Evolutionary conservation across 2,113 vertebrate species (phyloP), one percentile per base, ranked within the genome.

Genomic region (Bubo scandiacus): DNA sequence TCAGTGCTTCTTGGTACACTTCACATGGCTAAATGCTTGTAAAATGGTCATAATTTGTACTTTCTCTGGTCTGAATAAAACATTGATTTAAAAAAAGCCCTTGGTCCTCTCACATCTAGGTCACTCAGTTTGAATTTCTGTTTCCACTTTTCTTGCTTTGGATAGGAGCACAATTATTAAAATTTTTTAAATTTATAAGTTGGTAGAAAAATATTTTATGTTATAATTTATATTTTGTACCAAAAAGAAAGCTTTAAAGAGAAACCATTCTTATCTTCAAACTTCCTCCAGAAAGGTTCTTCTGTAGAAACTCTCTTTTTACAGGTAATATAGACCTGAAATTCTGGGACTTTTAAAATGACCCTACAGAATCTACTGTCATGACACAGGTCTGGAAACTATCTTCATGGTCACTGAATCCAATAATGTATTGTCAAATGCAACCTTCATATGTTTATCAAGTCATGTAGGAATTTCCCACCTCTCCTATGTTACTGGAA

Each of bases 251-350:
- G 42, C 8, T 71, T 63, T 27, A 14, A 45, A 88, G 82, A 74
- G 0, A 47, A 55, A 14, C 2, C 0, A 13, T 45, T 86, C 32
- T 70, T 63, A 19, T 21, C 13, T 47, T 70, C 14, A 20, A 15
- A 12, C 7, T 73, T 77, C 32, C 10, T 74, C 26, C 27, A 61
- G 6, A 57, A 34, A 55, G 5, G 4, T 57, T 61, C 3, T 59
- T 77, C 51, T 38, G 6, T 34, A 57, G 52, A 27, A 73, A 67
- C 11, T 29, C 26, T 57, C 3, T 13, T 84, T 91, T 58, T 59
- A 45, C 4, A 27, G 4, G 27, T 62, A 65, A 52, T 29, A 55
- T 4, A 75, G 6, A 27, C n/a, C 6, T 59, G 38, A 90, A 79
- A 67, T 84, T 78, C 36, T 49, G 23, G 20, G 27, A 62, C 43